A percentile compares a stretch with the other conserved stretches of the same genome.
Evolutionary conservation across 2,888 invertebrate genomes (phyloP).

Genomic region (Nomada hirtipes): DNA sequence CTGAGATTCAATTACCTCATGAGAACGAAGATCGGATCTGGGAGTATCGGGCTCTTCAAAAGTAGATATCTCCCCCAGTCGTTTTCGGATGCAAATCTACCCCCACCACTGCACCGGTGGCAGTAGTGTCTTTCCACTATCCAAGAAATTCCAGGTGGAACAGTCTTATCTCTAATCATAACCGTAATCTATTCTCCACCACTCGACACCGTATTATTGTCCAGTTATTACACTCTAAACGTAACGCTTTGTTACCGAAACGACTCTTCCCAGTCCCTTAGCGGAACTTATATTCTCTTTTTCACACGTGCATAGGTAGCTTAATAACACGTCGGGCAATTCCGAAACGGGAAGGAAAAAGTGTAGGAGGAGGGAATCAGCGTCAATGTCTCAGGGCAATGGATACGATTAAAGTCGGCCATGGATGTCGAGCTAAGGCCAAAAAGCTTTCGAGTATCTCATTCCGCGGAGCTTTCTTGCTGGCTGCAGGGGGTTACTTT

Average conservation of each 20-base stretch:
- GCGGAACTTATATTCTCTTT: slow-evolving; percentile 6
- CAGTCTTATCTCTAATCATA: slow-evolving; percentile 31
- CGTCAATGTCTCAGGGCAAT: slow-evolving; percentile 62
- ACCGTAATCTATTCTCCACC: neutral
- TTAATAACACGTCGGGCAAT: slow-evolving; percentile 42
- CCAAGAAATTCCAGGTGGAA: slow-evolving; percentile 26
- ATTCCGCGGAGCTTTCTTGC: slow-evolving; percentile 54
- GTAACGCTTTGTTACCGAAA: slow-evolving; percentile 26
- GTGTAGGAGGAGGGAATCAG: slow-evolving; percentile 23
- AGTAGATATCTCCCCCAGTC: neutral
- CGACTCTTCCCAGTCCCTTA: neutral
- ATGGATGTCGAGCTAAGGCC: slow-evolving; percentile 51
- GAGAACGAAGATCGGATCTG: slow-evolving; percentile 2
- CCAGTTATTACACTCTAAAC: slow-evolving; percentile 37
- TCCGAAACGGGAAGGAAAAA: neutral
- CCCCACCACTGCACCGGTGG: too few relatives aligned
- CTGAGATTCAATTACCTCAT: slow-evolving; percentile 26
- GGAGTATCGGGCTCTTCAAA: slow-evolving; percentile 9
- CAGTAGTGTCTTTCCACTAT: slow-evolving; percentile 10
- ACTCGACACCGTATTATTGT: slow-evolving; percentile 19
- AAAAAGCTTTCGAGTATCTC: slow-evolving; percentile 63
- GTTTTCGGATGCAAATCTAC: neutral
- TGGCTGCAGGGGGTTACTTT: slow-evolving; percentile 60
- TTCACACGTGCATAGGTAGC: neutral
- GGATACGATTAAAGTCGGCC: slow-evolving; percentile 67